Conservation (phyloP, 2,797 vertebrate genomes). For the Leptoclinus maculatus region DNA sequence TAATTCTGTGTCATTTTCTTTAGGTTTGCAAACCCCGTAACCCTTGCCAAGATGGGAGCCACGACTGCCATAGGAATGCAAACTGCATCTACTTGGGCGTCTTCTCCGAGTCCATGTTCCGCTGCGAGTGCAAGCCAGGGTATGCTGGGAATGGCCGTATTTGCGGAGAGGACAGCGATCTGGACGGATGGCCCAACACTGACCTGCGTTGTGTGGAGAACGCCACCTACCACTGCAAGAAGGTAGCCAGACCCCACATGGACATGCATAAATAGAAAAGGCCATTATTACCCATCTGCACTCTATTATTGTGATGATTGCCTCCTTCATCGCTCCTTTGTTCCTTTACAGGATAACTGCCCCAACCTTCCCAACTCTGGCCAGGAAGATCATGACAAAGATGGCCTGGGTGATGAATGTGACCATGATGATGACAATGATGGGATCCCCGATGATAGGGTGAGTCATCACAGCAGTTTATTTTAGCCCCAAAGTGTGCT, state of each 20-base stretch:
- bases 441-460: constrained; percentile 94
- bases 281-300: constrained; percentile 42
- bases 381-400: constrained; percentile 99
- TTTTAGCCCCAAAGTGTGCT: constrained; percentile 50
- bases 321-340: constrained; percentile 58
- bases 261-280: constrained; percentile 34
- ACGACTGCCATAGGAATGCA: constrained; percentile 96
- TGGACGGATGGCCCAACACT: constrained; percentile 97
- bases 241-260: constrained; percentile 83
- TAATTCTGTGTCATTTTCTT: constrained; percentile 38
- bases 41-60: constrained; percentile 94
- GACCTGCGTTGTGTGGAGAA: constrained; percentile 93
- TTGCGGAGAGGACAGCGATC: constrained; percentile 95
- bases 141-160: constrained; percentile 97
- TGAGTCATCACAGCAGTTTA: constrained; percentile 79
- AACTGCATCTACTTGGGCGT: constrained; percentile 97
- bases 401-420: constrained; percentile 96
- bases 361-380: constrained; percentile 98
- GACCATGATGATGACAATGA: constrained; percentile 97
- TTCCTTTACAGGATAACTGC: constrained; percentile 93
- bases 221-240: constrained; percentile 99
- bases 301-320: constrained; percentile 53
- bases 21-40: constrained; percentile 96
- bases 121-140: constrained; percentile 97
- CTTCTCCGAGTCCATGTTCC: constrained; percentile 95